phyloP scores from a whole-genome alignment of 2,797 vertebrate species.

The Alauda arvensis region DNA sequence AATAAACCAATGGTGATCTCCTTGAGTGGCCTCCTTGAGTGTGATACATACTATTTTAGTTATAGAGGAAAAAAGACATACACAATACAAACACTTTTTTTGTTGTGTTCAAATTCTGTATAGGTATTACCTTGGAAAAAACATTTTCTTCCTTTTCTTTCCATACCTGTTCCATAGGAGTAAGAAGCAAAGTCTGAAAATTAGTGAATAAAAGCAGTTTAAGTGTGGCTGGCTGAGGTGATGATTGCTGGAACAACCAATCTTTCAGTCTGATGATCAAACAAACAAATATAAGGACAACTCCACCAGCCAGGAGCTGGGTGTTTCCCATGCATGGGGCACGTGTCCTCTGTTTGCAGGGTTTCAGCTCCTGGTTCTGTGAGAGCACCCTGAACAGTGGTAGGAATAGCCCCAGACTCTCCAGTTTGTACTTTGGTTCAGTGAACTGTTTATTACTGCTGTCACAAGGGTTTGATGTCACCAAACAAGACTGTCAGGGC shows the following conservation, averaged over 20 bases:
- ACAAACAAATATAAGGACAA: background rate
- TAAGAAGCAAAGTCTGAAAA: background rate
- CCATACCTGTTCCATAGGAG: background rate
- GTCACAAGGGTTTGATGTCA: background rate
- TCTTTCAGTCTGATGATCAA: background rate
- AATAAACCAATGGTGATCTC: background rate
- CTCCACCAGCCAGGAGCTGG: background rate
- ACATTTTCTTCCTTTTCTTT: background rate
- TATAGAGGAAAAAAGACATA: background rate
- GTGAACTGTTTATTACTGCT: background rate
- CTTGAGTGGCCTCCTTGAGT: background rate
- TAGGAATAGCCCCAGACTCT: background rate
- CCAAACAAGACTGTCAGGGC: background rate
- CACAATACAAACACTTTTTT: background rate
- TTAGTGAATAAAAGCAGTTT: background rate
- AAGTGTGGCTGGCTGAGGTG: background rate
- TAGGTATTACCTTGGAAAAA: background rate
- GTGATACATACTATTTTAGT: background rate
- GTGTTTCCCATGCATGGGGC: background rate
- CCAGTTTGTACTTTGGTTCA: background rate
- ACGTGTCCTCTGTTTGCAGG: accelerated
- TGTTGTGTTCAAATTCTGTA: background rate
- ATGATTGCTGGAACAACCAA: background rate
- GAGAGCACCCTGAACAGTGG: background rate
- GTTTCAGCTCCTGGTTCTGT: accelerated